A percentile compares a stretch with the other conserved stretches of the same genome.
phyloP scores from a whole-genome alignment of 2,797 vertebrate genomes.

The Morus bassanus region DNA sequence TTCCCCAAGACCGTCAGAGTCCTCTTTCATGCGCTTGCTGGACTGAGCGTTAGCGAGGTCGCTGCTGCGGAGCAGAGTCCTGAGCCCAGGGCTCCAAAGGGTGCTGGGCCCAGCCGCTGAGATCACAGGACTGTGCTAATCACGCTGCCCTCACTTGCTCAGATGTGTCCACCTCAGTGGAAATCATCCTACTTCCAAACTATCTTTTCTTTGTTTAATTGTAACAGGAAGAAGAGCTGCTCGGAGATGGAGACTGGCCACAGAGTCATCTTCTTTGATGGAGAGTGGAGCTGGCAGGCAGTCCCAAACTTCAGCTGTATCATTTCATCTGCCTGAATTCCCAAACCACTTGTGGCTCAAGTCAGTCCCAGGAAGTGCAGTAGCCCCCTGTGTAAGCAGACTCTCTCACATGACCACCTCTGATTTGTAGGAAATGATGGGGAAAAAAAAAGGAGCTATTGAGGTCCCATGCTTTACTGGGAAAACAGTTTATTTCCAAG shows the following conservation, averaged over 20 bases:
- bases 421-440: background rate
- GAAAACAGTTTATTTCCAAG: background rate
- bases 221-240: slow-evolving; percentile 37
- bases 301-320: slow-evolving; percentile 24
- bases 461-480: background rate
- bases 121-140: background rate
- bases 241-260: background rate
- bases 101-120: background rate
- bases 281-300: slow-evolving; percentile 3
- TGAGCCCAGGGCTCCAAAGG: background rate
- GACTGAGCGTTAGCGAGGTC: accelerated
- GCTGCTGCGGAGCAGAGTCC: background rate
- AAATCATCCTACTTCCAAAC: slow-evolving; percentile 37
- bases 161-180: background rate
- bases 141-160: background rate
- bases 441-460: background rate
- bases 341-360: background rate
- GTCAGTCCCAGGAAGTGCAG: background rate
- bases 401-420: background rate
- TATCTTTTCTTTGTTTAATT: slow-evolving; percentile 36
- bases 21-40: accelerated
- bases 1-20: background rate
- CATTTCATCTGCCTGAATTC: background rate
- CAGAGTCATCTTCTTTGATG: background rate
- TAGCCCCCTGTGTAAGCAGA: background rate